Evolutionary conservation across 1,140 invertebrate species (phyloP), one percentile per base, ranked within the genome.

Genomic region (Neoseiulus cucumeris): DNA sequence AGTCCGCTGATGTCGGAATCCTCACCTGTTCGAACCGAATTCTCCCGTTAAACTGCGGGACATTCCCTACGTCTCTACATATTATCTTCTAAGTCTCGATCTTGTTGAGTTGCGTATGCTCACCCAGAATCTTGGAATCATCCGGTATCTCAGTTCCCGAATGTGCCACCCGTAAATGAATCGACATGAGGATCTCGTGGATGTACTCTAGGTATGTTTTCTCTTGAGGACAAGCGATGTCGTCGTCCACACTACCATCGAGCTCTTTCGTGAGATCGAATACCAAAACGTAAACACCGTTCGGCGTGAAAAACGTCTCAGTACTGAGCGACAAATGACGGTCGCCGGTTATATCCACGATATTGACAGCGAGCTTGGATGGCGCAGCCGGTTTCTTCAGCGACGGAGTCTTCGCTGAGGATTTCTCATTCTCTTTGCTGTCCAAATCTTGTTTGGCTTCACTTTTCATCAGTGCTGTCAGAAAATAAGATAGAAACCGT

Each of bases 1-100:
- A 75, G 67, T 9, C 69, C 67, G 64, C 64, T 41, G 45, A 68
- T 39, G 65, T 66, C 14, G 59, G 44, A 33, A 65, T 67, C 44
- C 29, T 69, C 33, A 59, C 42, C n/a, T 41, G 33, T 7, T 51
- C 20, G 45, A 51, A 22, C 20, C 7, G 9, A 29, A 22, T 51
- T 14, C 33, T 39, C 64, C 22, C 18, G 33, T 39, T 39, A 47
- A 45, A 44, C 28, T 45, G 22, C 44, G 17, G 29, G 18, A 17
- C 17, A 20, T 6, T 9, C 9, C 33, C 33, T 4, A 9, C 33
- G 33, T 39, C 4, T 39, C 9, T 39, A 6, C 33, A 4, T 4
- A 4, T 39, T 4, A 4, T 39, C 33, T 4, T 9, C 33, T 39
- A 39, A 4, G 33, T 9, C 9, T 9, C 4, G 33, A 39, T 4